phyloP scores from a whole-genome alignment of 2,888 invertebrate species.

The Cotesia congregata region DNA sequence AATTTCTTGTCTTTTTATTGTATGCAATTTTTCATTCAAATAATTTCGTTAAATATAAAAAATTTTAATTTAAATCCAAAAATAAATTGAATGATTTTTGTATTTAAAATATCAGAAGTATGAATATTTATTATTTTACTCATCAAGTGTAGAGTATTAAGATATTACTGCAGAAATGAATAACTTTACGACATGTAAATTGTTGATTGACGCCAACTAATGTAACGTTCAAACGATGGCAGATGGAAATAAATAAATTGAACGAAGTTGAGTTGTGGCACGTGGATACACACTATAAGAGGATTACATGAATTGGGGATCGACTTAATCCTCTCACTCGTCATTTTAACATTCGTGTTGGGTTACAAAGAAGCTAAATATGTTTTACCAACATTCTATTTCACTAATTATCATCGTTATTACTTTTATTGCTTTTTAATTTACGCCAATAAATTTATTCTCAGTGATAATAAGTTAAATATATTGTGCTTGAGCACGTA shows the following conservation, averaged over 20 bases:
- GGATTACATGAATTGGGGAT: constrained; percentile 49
- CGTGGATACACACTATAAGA: constrained; percentile 44
- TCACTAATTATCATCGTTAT: constrained; percentile 9
- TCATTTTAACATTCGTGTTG: constrained; percentile 36
- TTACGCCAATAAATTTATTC: not conserved
- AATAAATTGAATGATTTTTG: not conserved
- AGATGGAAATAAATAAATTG: constrained; percentile 15
- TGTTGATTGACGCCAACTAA: constrained; percentile 17
- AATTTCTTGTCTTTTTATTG: constrained; percentile 17
- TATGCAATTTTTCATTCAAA: not conserved
- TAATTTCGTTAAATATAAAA: not conserved
- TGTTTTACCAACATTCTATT: constrained; percentile 14
- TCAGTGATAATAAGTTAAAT: not conserved
- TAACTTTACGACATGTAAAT: constrained; percentile 32
- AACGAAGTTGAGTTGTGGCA: constrained; percentile 29
- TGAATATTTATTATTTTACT: not conserved
- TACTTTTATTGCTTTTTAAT: not conserved
- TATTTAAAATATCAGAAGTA: not conserved
- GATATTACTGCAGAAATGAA: not conserved
- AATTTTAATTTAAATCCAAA: not conserved
- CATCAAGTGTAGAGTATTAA: not conserved
- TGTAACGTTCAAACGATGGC: constrained; percentile 12
- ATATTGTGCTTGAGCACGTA: not conserved
- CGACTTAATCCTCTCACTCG: constrained; percentile 45
- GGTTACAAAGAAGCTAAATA: constrained; percentile 28